Evolutionary conservation across 2,888 invertebrate genomes (phyloP).

Genomic region (Seira ritae): DNA sequence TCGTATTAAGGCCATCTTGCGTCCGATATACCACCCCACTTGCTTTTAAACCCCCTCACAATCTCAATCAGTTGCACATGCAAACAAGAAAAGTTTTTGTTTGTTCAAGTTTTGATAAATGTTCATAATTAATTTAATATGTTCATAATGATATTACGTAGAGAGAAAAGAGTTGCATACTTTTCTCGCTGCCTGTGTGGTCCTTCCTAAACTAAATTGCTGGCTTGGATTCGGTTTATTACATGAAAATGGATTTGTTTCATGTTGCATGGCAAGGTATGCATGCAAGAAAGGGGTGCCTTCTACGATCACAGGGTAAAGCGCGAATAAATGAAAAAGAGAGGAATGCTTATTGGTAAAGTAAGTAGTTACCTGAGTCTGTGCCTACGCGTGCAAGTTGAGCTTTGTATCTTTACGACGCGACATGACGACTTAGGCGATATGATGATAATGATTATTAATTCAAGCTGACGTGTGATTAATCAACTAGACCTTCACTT

Average conservation of each 20-base stretch:
- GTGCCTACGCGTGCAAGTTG: constrained; percentile 5
- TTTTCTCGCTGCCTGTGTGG: not conserved
- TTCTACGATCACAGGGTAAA: no score
- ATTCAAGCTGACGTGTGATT: constrained; percentile 60
- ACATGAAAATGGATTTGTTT: not conserved
- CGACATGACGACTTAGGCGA: not conserved
- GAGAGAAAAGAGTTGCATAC: not conserved
- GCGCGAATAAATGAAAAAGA: not conserved
- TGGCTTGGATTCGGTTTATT: not conserved
- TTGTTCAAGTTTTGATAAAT: constrained; percentile 28
- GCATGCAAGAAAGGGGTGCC: no score
- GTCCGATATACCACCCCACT: no score
- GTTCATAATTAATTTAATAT: not conserved
- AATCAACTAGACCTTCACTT: constrained; percentile 60
- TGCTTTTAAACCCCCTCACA: no score
- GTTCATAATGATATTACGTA: not conserved
- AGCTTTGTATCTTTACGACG: not conserved
- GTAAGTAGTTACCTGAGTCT: not conserved
- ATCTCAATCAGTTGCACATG: no score
- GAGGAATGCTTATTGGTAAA: not conserved
- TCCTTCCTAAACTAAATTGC: not conserved
- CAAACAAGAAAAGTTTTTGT: no score
- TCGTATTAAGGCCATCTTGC: no score
- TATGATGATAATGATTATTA: constrained; percentile 54
- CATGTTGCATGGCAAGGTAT: not conserved